Evolutionary conservation across 2,113 vertebrate genomes (phyloP).

Genomic region (Bostrychus sinensis): DNA sequence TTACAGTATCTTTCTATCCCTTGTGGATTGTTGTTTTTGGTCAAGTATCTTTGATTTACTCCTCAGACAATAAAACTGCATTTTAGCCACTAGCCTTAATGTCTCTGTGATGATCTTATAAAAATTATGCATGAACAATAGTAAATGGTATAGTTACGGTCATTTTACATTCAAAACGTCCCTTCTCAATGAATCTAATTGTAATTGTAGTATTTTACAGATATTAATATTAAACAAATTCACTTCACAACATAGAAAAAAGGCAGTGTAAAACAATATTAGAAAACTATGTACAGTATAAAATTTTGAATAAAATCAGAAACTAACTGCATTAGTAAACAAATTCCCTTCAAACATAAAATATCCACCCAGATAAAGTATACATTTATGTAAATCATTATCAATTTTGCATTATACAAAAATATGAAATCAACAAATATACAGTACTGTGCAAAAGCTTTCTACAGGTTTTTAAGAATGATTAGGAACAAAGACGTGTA

Average conservation of each 20-base stretch:
- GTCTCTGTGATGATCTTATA: slow-evolving; percentile 18
- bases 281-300: too few relatives aligned
- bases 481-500: too few relatives aligned
- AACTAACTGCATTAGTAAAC: too few relatives aligned
- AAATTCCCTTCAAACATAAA: too few relatives aligned
- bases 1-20: background rate
- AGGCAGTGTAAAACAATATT: background rate
- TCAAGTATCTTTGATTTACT: slow-evolving; percentile 23
- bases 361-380: too few relatives aligned
- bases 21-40: slow-evolving; percentile 6
- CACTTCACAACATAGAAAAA: slow-evolving; percentile 22
- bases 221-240: background rate
- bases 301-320: background rate
- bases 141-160: background rate
- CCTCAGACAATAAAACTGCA: slow-evolving; percentile 58
- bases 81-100: slow-evolving; percentile 24
- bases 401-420: too few relatives aligned
- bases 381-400: too few relatives aligned
- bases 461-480: too few relatives aligned
- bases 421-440: too few relatives aligned
- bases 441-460: too few relatives aligned
- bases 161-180: slow-evolving; percentile 18
- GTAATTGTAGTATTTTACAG: background rate
- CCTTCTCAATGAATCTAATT: slow-evolving; percentile 3
- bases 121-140: background rate